Percentiles rank a stretch among this genome's conserved stretches.
Conservation (phyloP, 2,797 vertebrate species). For the Meriones psammophilus region DNA sequence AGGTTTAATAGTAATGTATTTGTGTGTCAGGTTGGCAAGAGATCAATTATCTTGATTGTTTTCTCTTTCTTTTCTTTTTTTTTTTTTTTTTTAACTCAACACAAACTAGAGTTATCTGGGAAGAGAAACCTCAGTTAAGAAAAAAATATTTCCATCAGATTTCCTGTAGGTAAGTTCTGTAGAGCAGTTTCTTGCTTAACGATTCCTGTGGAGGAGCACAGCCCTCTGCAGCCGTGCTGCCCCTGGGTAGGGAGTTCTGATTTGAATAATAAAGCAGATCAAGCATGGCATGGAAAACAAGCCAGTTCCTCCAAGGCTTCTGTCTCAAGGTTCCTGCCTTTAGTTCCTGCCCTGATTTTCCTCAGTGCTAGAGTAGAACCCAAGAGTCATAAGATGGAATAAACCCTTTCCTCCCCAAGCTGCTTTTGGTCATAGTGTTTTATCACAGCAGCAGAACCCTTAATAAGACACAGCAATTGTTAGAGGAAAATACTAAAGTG, state of each 20-base stretch:
- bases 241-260: not conserved
- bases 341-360: not conserved
- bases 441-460: not conserved
- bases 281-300: not conserved
- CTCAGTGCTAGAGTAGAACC: too few species aligned
- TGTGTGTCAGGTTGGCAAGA: not conserved
- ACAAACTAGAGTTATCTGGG: not conserved
- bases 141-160: not conserved
- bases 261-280: not conserved
- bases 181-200: not conserved
- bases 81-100: not conserved
- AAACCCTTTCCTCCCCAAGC: not conserved
- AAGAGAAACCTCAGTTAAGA: not conserved
- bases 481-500: not conserved
- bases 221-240: not conserved
- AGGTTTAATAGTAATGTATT: not conserved
- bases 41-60: not conserved
- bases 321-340: not conserved
- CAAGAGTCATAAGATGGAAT: not conserved
- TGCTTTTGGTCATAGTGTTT: too few species aligned
- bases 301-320: not conserved
- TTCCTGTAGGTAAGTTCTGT: not conserved
- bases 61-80: not conserved
- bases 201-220: not conserved
- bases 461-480: not conserved